Percentiles rank a stretch among this genome's conserved stretches.
These are phyloP conservation scores for Platycnemis pennipes DNA, from an alignment of 2,888 invertebrate species.

Conservation along the genomic window DNA sequence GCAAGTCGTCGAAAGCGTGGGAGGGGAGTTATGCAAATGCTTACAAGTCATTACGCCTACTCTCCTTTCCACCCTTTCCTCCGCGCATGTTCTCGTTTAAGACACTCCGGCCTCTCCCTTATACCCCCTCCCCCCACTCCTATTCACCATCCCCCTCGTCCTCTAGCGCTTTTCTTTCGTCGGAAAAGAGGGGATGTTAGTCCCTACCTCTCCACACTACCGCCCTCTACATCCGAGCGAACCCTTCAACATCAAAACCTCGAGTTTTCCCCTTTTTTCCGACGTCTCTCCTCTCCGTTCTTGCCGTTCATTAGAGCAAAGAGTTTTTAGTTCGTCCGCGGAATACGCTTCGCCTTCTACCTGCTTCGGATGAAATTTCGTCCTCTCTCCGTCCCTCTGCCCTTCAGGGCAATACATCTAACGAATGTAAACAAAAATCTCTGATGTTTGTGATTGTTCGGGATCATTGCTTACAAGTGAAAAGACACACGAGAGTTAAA, in stretches of 20 bases:
- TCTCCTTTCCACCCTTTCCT: background rate
- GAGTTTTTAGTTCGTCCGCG: background rate
- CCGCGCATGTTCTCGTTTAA: background rate
- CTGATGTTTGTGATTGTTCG: too few relatives aligned
- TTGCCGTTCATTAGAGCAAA: background rate
- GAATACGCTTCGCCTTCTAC: too few relatives aligned
- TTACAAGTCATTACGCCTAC: constrained; percentile 61
- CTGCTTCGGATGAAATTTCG: too few relatives aligned
- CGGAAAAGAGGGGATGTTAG: background rate
- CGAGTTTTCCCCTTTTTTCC: background rate
- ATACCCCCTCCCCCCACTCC: background rate
- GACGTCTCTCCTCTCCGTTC: too few relatives aligned
- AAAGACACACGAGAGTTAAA: too few relatives aligned
- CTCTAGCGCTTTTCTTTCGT: background rate
- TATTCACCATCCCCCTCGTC: background rate
- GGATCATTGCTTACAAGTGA: too few relatives aligned
- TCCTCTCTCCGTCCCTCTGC: too few relatives aligned
- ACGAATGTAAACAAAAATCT: too few relatives aligned
- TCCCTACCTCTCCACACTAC: background rate
- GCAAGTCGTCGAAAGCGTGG: constrained; percentile 48
- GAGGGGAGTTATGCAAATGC: constrained; percentile 60
- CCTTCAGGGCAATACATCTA: too few relatives aligned
- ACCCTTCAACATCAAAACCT: background rate
- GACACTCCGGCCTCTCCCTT: background rate
- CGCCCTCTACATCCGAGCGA: background rate